Percentiles rank a stretch among this genome's conserved stretches.
Evolutionary conservation across 1,140 invertebrate genomes (phyloP).

Genomic region (Drosophila nebulosa): DNA sequence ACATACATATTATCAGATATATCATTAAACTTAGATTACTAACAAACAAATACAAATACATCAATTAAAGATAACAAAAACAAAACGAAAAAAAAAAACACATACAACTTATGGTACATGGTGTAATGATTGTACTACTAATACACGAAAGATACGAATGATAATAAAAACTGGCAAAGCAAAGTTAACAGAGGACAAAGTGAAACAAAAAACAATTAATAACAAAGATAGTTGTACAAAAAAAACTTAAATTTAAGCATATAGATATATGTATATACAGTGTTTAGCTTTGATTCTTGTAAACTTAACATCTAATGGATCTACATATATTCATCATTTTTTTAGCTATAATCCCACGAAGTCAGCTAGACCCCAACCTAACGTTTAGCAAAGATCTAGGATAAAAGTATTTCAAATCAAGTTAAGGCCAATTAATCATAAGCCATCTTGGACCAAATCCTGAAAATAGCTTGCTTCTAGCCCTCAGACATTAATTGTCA

Average conservation of each 20-base stretch:
- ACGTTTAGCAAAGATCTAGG: too few relatives aligned
- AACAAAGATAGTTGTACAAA: not conserved
- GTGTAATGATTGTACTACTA: not conserved
- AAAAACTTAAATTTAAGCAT: not conserved
- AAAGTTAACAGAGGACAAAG: not conserved
- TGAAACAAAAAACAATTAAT: not conserved
- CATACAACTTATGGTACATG: not conserved
- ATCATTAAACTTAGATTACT: not conserved
- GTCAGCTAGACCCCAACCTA: not conserved
- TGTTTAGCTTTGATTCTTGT: not conserved
- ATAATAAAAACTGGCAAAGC: not conserved
- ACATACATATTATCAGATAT: not conserved
- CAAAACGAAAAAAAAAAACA: not conserved
- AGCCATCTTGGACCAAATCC: too few relatives aligned
- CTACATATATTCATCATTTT: not conserved
- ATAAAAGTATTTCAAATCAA: too few relatives aligned
- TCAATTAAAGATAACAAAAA: not conserved
- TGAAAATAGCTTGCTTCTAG: too few relatives aligned
- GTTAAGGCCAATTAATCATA: too few relatives aligned
- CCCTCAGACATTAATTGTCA: too few relatives aligned
- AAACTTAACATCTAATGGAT: not conserved
- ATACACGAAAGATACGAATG: not conserved
- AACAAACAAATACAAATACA: not conserved
- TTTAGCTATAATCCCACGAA: not conserved
- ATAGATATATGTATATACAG: not conserved